These are phyloP conservation scores for Pollenia griseotomentosa DNA, from an alignment of 2,888 invertebrate genomes.

Conservation along the genomic window DNA sequence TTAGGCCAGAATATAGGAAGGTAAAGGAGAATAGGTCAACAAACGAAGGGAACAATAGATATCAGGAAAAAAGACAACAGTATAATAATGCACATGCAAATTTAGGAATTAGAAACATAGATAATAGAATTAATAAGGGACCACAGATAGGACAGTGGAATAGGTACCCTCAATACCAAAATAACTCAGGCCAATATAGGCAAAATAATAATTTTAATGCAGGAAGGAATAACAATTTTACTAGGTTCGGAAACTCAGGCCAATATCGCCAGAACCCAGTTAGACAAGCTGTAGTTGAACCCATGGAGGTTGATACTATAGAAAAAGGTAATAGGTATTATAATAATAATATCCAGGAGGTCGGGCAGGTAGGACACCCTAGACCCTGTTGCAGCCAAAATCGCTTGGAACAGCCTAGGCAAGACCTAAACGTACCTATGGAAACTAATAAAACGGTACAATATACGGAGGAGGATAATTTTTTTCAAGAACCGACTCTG, in stretches of 20 bases:
- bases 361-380: not conserved
- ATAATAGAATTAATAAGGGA: not conserved
- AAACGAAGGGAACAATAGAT: too few species aligned
- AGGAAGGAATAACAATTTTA: not conserved
- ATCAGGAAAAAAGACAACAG: too few species aligned
- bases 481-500: too few species aligned
- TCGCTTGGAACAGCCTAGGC: constrained; percentile 29
- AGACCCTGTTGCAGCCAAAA: constrained; percentile 23
- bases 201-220: not conserved
- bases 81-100: not conserved
- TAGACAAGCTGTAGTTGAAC: not conserved
- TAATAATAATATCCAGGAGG: not conserved
- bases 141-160: not conserved
- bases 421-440: constrained; percentile 24
- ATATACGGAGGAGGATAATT: too few species aligned
- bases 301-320: constrained; percentile 2
- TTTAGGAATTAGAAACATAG: constrained; percentile 12
- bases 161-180: not conserved
- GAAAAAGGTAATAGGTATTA: not conserved
- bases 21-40: too few species aligned
- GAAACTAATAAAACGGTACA: not conserved
- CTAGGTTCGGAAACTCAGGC: not conserved
- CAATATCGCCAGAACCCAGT: not conserved
- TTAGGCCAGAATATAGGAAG: too few species aligned
- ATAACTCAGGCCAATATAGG: too few species aligned